Evolutionary conservation across 2,888 invertebrate genomes (phyloP), one percentile per base, ranked within the genome.

Genomic region (Venustoraphidia nigricollis): DNA sequence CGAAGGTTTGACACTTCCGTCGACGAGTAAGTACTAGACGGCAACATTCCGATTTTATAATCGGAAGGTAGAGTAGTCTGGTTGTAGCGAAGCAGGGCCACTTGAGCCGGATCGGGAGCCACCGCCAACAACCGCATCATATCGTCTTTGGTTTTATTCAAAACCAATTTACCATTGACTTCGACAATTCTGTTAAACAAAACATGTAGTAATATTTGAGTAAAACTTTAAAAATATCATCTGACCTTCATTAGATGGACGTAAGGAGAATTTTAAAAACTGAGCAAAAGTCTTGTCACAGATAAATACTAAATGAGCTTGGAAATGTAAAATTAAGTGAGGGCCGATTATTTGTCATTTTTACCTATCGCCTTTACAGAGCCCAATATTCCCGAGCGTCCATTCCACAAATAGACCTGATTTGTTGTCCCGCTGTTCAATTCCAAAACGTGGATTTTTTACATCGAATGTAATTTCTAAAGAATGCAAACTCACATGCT

Each of bases 361-460:
- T 54, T 50, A 81, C 81, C 81, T 75, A 70, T 91, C 91, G 37
- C 86, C 88, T 57, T 82, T 77, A 57, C 76, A 76, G 44, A 91
- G 68, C 2, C 79, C 79, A 39, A 82, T 76, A 55, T 83, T 81
- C 56, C 90, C 89, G 6, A 83, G 70, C 1, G 86, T 81, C 90
- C 91, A 90, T 55, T 89, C 88, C 38, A 91, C 75, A 62, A 75
- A 80, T 14, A 81, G 71, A 10, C 85, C 81, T 8, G 77, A 76
- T 44, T 71, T 67, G 49, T 79, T 78, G 11, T 81, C 76, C 49
- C 78, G 72, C 11, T 77, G 75, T 1, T 80, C 79, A 27, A 82
- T 81, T 54, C 86, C 81, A 65, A 83, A 84, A 51, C 79, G 79
- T 1, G 82, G 75, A 62, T 80, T 80, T 54, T 82, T 81, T 34